Evolutionary conservation across 2,888 invertebrate genomes (phyloP).

Genomic region (Epistrophe eligans): DNA sequence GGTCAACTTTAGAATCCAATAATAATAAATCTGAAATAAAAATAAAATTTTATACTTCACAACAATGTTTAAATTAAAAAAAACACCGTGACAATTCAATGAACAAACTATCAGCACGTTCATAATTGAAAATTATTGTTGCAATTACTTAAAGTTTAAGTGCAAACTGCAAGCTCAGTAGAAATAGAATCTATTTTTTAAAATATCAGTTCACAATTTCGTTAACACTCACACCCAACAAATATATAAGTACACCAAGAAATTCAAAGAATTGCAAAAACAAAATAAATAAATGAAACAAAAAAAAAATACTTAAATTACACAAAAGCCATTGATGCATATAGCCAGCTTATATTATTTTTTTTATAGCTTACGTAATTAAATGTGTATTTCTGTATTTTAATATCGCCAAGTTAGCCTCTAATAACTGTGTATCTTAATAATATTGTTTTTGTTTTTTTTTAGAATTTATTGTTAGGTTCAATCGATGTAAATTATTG

Average conservation of each 20-base stretch:
- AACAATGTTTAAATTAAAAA: neutral
- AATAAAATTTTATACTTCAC: neutral
- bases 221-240: slow-evolving; percentile 6
- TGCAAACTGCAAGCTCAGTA: slow-evolving; percentile 21
- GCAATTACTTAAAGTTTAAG: slow-evolving; percentile 14
- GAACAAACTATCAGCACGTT: slow-evolving; percentile 50
- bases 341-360: slow-evolving; percentile 9
- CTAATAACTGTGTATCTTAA: neutral
- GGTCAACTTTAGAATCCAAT: neutral
- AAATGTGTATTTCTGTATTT: neutral
- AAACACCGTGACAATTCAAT: slow-evolving; percentile 28
- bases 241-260: neutral
- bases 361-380: slow-evolving; percentile 35
- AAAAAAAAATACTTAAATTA: slow-evolving; percentile 25
- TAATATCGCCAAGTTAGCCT: neutral
- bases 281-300: neutral
- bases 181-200: slow-evolving; percentile 19
- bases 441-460: neutral
- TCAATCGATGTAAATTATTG: slow-evolving; percentile 35
- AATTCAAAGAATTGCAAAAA: slow-evolving; percentile 28
- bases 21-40: neutral
- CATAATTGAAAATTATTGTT: slow-evolving; percentile 32
- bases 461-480: slow-evolving; percentile 4
- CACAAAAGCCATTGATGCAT: slow-evolving; percentile 31
- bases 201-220: slow-evolving; percentile 40